Evolutionary conservation across 2,797 vertebrate genomes (phyloP), one percentile per base, ranked within the genome.

Genomic region (Smutsia gigantea): DNA sequence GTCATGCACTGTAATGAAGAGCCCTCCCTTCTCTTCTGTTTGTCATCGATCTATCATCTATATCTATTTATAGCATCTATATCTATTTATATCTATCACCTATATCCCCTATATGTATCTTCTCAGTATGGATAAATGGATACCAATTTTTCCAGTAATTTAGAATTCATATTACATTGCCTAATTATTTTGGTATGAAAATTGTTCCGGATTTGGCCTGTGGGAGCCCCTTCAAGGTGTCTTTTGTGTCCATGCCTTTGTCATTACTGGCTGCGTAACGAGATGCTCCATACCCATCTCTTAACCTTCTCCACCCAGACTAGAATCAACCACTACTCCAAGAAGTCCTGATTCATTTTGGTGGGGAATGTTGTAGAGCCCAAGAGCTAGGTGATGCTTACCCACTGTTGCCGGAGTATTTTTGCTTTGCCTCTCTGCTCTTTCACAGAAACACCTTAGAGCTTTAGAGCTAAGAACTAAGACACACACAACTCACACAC

Each of bases 401-500:
- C 25, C 37, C 51, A 12, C 69, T 87, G 59, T 64, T 81, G 29
- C n/a, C 46, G 6, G 27, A 23, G 8, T 51, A 7, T 72, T 59
- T 53, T 79, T 89, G 49, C 75, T 95, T 95, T 87, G 57, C 63
- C 19, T 34, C 6, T 69, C 77, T 42, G 34, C 11, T 9, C 5
- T 97, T 97, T 91, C 34, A 21, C 14, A 59, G 87, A 42, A 75
- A 59, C n/a, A 39, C 55, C 72, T 78, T 46, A 84, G 59, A 75
- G 19, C 53, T 72, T 78, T 46, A 84, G 59, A 75, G 19, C 53
- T 72, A 37, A 84, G n/a, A 19, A 81, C 17, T 18, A 6, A 37
- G 29, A 27, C 53, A n/a, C 25, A 37, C 31, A 63, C 7, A 78
- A 17, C 1, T 17, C 39, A 55, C 75, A 29, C 42, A 39, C 17